Base-by-base conservation (phyloP, 2,888 invertebrate species). In the Unio delphinus region DNA sequence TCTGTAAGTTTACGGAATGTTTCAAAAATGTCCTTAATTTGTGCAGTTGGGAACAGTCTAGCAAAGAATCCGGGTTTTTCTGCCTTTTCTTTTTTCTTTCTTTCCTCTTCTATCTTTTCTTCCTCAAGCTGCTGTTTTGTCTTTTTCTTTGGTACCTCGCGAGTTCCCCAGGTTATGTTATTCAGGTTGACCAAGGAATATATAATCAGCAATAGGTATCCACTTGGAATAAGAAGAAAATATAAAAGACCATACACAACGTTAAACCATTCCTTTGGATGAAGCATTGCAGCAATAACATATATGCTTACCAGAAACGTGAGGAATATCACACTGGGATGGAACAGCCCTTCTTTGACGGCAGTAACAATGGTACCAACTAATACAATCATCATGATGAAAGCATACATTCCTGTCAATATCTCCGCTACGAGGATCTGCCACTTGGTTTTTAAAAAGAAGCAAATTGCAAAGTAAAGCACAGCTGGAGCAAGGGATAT, bases 371-470 rank as follows among this genome's bases (percentile, higher is more conserved):
- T 78, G 23, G 84, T 81, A 18, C 86, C 86, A 20, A 88, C 87
- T 1, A 87, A 76, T 17, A 88, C 88, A 15, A 86, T 83, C 82
- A 88, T 84, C 88, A 88, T 88, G 59, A 88, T 78, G 67, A 88
- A 87, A 0, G 86, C 81, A 69, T 86, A 86, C 8, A 81, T 61
- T 8, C 79, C 86, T 65, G 83, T 87, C 61, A 87, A 75, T n/a
- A 87, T 67, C 55, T 85, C 84, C 4, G 87, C 88, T 4, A 85
- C 70, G 26, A 83, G 71, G 8, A 88, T 80, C 74, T 88, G 88
- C 11, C 74, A 74, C 28, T 82, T 80, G 1, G 84, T 26, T 63
- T 80, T 82, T 28, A 79, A 73, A 59, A 80, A 75, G 64, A 87
- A 85, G 69, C 88, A 88, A 8, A 85, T 63, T 17, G 83, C 20